These are phyloP conservation scores for Neomonachus schauinslandi DNA, from an alignment of 2,113 vertebrate species.

Conservation along the genomic window DNA sequence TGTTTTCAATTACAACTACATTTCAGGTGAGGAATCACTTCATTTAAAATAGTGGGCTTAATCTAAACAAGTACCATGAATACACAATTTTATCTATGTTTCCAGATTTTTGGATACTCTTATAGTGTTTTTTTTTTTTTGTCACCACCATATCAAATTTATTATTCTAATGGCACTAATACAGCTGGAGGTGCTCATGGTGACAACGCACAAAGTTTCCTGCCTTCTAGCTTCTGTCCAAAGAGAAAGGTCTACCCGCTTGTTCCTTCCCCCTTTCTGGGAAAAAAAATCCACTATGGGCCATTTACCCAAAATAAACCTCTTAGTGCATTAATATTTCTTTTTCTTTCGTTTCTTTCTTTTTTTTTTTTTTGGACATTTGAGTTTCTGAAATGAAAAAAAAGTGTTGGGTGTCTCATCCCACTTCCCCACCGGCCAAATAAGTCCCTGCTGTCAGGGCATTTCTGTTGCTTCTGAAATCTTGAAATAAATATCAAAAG, in stretches of 20 bases:
- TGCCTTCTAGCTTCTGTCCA: conserved; percentile 56
- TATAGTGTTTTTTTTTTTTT: neutral
- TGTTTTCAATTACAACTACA: neutral
- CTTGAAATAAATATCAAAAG: conserved; percentile 85
- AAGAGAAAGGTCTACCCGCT: neutral
- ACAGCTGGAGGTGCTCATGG: conserved; percentile 83
- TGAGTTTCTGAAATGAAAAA: conserved; percentile 30
- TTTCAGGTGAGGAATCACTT: neutral
- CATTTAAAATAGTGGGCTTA: neutral
- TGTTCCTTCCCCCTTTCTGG: neutral
- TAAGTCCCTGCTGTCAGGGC: conserved; percentile 29
- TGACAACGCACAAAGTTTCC: conserved; percentile 55
- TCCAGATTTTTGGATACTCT: neutral
- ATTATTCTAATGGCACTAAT: conserved; percentile 87
- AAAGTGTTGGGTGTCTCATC: neutral
- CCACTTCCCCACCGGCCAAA: neutral
- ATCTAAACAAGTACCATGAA: neutral
- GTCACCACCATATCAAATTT: conserved; percentile 82
- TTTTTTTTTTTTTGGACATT: neutral
- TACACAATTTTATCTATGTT: neutral
- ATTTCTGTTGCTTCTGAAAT: neutral
- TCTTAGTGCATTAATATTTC: neutral
- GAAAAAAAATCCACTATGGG: neutral
- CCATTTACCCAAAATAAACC: conserved; percentile 58
- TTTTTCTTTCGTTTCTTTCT: neutral